A percentile compares a stretch with the other conserved stretches of the same genome.
phyloP scores from a whole-genome alignment of 2,797 vertebrate species.

The Euthynnus affinis region DNA sequence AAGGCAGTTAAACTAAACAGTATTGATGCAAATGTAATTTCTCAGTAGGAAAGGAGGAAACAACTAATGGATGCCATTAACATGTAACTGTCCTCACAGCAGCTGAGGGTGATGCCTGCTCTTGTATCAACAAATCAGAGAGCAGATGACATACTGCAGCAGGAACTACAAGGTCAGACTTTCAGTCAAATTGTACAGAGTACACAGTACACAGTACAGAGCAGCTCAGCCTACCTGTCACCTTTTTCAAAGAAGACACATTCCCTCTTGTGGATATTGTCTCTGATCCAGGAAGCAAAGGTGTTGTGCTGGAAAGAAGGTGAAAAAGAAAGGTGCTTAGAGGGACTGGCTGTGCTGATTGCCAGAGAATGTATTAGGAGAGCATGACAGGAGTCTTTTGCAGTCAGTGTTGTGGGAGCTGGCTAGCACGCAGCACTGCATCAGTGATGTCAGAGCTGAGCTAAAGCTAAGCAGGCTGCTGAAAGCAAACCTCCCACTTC shows the following conservation, averaged over 20 bases:
- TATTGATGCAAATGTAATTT: too few relatives aligned
- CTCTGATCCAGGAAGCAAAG: constrained; percentile 87
- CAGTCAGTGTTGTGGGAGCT: constrained; percentile 45
- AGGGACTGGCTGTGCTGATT: constrained; percentile 13
- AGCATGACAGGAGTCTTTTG: constrained; percentile 44
- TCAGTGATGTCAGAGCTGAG: constrained; percentile 76
- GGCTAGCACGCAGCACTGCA: constrained; percentile 57
- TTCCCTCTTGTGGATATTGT: constrained; percentile 91
- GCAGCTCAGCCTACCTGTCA: constrained; percentile 70
- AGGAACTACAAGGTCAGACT: constrained; percentile 20
- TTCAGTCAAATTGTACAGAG: too few relatives aligned
- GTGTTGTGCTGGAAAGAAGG: constrained; percentile 73
- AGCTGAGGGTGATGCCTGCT: not conserved
- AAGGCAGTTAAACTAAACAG: not conserved
- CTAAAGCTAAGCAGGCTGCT: constrained; percentile 26
- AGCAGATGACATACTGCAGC: not conserved
- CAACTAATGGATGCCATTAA: not conserved
- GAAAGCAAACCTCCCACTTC: constrained; percentile 1
- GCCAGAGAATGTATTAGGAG: constrained; percentile 36
- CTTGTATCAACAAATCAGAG: constrained; percentile 3
- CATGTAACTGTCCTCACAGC: not conserved
- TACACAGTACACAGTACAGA: too few relatives aligned
- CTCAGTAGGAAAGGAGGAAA: not conserved
- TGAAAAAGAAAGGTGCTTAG: constrained; percentile 59
- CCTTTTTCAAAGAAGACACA: constrained; percentile 87